These are phyloP conservation scores for Eumaeus atala DNA, from an alignment of 1,140 invertebrate genomes.

Conservation along the genomic window DNA sequence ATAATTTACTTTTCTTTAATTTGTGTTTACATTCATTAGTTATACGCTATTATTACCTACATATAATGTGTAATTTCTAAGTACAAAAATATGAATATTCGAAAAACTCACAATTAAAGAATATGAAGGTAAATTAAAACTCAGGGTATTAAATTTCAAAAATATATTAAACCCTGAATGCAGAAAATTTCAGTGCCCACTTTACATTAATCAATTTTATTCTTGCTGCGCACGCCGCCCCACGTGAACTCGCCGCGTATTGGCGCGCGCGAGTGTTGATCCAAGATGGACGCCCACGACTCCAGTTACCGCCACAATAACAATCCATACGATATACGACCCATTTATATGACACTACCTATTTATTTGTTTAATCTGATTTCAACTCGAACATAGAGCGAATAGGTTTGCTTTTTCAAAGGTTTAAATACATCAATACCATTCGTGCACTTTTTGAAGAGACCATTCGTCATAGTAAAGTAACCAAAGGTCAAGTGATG, in stretches of 20 bases:
- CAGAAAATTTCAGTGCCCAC: no score
- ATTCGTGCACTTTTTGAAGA: not conserved
- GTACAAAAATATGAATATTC: no score
- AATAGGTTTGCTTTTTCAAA: slow-evolving; percentile 3
- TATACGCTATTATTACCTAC: no score
- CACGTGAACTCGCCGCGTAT: slow-evolving; percentile 28
- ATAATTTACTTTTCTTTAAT: no score
- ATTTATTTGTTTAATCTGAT: slow-evolving; percentile 4
- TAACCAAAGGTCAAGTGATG: no score
- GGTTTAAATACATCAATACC: not conserved
- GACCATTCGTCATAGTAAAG: not conserved
- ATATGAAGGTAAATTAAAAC: no score
- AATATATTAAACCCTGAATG: no score
- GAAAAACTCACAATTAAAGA: no score
- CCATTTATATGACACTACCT: slow-evolving; percentile 6
- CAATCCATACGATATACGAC: not conserved
- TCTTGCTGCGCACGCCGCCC: slow-evolving; percentile 32
- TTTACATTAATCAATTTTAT: no score
- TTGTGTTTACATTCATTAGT: no score
- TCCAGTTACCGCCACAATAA: slow-evolving; percentile 32
- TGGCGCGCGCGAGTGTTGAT: slow-evolving; percentile 35
- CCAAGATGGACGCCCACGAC: slow-evolving; percentile 48
- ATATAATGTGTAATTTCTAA: no score
- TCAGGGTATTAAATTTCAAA: no score
- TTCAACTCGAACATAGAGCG: not conserved